Evolutionary conservation across 2,113 vertebrate species (phyloP).

Genomic region (Felis chaus): DNA sequence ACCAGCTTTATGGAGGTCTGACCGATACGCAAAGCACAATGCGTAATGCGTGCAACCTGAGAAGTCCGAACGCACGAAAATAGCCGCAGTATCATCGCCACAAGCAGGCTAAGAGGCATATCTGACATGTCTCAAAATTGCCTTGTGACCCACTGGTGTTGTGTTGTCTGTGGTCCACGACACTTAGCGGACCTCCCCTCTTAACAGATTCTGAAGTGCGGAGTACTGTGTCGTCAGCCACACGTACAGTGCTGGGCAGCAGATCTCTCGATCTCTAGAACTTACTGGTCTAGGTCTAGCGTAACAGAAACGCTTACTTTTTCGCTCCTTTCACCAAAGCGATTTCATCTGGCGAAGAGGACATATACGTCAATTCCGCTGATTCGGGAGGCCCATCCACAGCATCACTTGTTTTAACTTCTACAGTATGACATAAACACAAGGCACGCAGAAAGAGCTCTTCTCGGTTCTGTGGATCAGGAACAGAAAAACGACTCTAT

Average conservation of each 20-base stretch:
- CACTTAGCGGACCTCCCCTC: neutral
- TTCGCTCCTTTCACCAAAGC: conserved; percentile 96
- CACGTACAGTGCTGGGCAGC: fast-evolving
- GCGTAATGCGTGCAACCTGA: neutral
- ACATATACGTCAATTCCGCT: conserved; percentile 87
- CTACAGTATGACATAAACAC: conserved; percentile 97
- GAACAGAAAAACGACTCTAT: neutral
- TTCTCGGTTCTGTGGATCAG: conserved; percentile 89
- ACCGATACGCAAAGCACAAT: neutral
- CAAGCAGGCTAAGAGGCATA: neutral
- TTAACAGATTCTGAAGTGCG: neutral
- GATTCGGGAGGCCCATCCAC: conserved; percentile 77
- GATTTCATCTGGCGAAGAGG: conserved; percentile 97
- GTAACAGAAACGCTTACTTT: conserved; percentile 87
- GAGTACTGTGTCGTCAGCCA: neutral
- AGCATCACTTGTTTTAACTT: conserved; percentile 89
- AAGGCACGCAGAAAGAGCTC: conserved; percentile 96
- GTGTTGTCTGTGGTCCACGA: neutral
- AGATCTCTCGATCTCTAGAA: neutral
- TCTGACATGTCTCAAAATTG: neutral
- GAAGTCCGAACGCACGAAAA: neutral
- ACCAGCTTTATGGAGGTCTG: neutral
- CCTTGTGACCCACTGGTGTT: neutral
- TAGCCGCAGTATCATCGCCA: neutral
- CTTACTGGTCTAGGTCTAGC: neutral